Evolutionary conservation across 2,113 vertebrate species (phyloP).

Genomic region (Calidris pugnax): DNA sequence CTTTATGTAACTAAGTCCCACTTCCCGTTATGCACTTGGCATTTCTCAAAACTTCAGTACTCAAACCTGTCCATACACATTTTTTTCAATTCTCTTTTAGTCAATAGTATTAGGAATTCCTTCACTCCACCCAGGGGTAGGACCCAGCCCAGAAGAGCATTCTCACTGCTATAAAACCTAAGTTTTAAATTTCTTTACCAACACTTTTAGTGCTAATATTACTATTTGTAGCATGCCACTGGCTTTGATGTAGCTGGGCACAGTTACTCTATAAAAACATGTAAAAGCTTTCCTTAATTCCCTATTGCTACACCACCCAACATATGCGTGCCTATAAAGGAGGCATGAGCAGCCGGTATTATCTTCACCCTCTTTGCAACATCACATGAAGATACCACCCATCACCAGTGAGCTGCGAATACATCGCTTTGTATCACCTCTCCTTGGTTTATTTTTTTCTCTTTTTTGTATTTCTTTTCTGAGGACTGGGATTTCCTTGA

Average conservation of each 20-base stretch:
- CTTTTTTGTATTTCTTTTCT: background rate
- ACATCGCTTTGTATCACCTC: background rate
- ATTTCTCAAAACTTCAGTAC: background rate
- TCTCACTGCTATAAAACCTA: background rate
- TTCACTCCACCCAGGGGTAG: background rate
- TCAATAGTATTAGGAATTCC: background rate
- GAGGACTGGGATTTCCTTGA: background rate
- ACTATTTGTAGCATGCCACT: background rate
- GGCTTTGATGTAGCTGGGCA: background rate
- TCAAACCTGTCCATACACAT: background rate
- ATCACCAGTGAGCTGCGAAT: background rate
- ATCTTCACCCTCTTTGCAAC: background rate
- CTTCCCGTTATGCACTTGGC: background rate
- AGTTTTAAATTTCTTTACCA: background rate
- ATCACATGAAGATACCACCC: background rate
- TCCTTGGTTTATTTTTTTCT: no score
- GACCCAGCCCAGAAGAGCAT: background rate
- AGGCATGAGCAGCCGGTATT: background rate
- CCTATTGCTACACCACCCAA: background rate
- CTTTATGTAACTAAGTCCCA: background rate
- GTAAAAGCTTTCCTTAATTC: background rate
- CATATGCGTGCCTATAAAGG: background rate
- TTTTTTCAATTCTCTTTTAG: background rate
- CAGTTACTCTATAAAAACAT: background rate
- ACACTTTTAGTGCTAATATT: background rate